Base-by-base conservation (phyloP, 2,797 vertebrate species). In the Sebastes vulpes region DNA sequence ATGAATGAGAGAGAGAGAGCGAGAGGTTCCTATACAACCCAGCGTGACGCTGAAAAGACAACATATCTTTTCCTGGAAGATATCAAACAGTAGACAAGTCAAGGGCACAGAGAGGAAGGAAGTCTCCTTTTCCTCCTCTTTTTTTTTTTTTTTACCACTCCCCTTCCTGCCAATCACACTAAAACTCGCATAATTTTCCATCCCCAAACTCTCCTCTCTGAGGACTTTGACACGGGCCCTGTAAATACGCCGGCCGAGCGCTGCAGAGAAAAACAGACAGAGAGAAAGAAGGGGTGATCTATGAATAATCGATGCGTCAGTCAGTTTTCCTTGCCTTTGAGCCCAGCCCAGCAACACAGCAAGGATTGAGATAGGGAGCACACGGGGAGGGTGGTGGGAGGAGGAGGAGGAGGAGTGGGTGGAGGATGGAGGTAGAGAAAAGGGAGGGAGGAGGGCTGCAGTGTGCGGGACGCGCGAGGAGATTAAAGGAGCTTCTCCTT, bases 221-320 rank as follows among this genome's bases (percentile, higher is more conserved):
- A 75, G 82, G 58, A 80, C 64, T 72, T 69, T 70, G 56, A 78
- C 64, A 75, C 46, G 10, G 63, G 50, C 53, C 75, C 77, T 63
- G 75, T 85, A 89, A 82, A 86, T 56, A 87, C 72, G 42, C 38
- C 38, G 38, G 81, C 59, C 1, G 18, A 74, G 54, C 66, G 74
- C 79, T 86, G 85, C 83, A 63, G 75, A 85, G 76, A 85, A 83
- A 87, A 71, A 83, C 59, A 69, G 76, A 81, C 75, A 64, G 59
- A 71, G 72, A 60, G 69, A 72, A 83, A 77, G 77, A 61, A 82
- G 82, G 84, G 85, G 83, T 88, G 90, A 91, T 94, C 90, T 92
- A 94, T 95, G 90, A 95, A 92, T 93, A 94, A 94, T 94, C 91
- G 56, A 94, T 95, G 91, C 86, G 83, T 94, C 90, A 88, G 89